phyloP scores from a whole-genome alignment of 2,113 vertebrate species.

The Thamnaconus septentrionalis region DNA sequence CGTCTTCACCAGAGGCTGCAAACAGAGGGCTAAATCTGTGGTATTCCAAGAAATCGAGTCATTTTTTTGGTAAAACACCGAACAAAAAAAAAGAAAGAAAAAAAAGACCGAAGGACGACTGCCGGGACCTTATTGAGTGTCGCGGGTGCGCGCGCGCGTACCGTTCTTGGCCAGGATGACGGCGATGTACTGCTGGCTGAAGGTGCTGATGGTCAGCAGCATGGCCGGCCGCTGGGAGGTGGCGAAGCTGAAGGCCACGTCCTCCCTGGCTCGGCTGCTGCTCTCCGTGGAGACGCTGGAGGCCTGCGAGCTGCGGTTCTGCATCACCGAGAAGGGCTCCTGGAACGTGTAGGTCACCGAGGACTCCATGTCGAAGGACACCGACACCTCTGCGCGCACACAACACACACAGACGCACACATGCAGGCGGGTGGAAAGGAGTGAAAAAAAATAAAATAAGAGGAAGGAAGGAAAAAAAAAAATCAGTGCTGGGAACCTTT shows the following conservation, averaged over 20 bases:
- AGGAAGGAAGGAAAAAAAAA: too few relatives aligned
- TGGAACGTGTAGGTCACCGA: slow-evolving; percentile 92
- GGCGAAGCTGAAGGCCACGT: slow-evolving; percentile 87
- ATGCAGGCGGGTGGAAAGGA: slow-evolving; percentile 4
- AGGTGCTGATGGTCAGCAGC: slow-evolving; percentile 87
- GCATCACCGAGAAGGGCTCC: slow-evolving; percentile 93
- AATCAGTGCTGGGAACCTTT: too few relatives aligned
- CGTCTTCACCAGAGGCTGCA: too few relatives aligned
- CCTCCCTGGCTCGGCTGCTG: slow-evolving; percentile 82
- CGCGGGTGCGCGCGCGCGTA: slow-evolving; percentile 36
- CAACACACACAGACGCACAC: not conserved
- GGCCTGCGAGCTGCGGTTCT: slow-evolving; percentile 83
- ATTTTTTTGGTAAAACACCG: too few relatives aligned
- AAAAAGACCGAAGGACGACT: too few relatives aligned
- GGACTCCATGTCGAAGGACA: slow-evolving; percentile 87
- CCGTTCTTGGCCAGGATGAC: slow-evolving; percentile 89
- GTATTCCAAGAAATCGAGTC: too few relatives aligned
- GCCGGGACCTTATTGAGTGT: too few relatives aligned
- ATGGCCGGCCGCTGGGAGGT: slow-evolving; percentile 86
- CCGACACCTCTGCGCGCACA: slow-evolving; percentile 86
- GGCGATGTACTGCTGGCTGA: slow-evolving; percentile 87
- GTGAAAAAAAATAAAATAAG: not conserved
- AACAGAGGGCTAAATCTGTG: too few relatives aligned
- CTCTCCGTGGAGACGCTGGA: slow-evolving; percentile 83
- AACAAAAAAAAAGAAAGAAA: too few relatives aligned